phyloP scores from a whole-genome alignment of 1,140 invertebrate genomes.

The Vanessa atalanta region DNA sequence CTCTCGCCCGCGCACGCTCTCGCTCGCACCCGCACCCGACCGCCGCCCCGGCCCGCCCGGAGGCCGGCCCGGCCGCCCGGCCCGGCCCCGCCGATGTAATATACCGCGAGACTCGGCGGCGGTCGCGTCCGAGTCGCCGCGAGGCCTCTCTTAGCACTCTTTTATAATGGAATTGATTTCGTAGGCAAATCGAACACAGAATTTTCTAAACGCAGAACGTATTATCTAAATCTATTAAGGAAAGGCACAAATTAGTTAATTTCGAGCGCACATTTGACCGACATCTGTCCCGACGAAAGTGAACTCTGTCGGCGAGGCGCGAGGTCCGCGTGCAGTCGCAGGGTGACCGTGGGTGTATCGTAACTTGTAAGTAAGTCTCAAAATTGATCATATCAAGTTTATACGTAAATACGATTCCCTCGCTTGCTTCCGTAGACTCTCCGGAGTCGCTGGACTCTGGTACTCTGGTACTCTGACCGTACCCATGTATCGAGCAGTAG shows the following conservation, averaged over 20 bases:
- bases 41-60: constrained; percentile 31
- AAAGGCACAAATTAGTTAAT: constrained; percentile 23
- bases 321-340: not conserved
- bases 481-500: constrained; percentile 67
- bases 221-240: constrained; percentile 5
- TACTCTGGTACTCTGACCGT: constrained; percentile 37
- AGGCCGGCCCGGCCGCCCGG: constrained; percentile 18
- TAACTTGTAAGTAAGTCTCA: constrained; percentile 46
- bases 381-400: constrained; percentile 78
- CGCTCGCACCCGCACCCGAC: not conserved
- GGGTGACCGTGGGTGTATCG: constrained; percentile 9
- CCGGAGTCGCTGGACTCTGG: constrained; percentile 1
- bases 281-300: not conserved
- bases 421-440: constrained; percentile 70
- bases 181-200: constrained; percentile 27
- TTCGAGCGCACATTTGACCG: not conserved
- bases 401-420: constrained; percentile 69
- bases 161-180: constrained; percentile 66
- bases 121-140: not conserved
- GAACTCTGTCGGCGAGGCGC: not conserved
- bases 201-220: constrained; percentile 13
- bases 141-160: constrained; percentile 39
- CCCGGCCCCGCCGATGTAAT: not conserved
- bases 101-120: not conserved
- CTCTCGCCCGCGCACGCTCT: constrained; percentile 35